Evolutionary conservation across 1,140 invertebrate species (phyloP).

Genomic region (Brachionus plicatilis): DNA sequence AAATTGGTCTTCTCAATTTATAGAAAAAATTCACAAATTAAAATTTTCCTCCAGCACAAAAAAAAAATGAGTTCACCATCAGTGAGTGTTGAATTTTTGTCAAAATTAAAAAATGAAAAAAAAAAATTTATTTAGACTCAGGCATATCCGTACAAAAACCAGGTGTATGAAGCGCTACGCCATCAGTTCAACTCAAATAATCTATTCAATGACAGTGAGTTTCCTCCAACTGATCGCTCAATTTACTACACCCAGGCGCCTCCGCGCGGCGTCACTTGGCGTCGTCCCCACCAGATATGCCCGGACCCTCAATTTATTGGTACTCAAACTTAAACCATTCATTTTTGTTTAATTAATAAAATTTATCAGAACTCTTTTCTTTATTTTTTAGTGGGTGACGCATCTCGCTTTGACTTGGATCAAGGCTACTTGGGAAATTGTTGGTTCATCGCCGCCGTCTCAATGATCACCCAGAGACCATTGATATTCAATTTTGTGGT

Average conservation of each 20-base stretch:
- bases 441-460: slow-evolving; percentile 65
- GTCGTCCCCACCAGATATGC: slow-evolving; percentile 18
- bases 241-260: slow-evolving; percentile 34
- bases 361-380: neutral
- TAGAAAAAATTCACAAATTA: neutral
- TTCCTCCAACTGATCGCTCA: slow-evolving; percentile 7
- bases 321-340: neutral
- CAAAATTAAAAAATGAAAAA: neutral
- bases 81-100: neutral
- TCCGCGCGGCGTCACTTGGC: neutral
- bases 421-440: slow-evolving; percentile 60
- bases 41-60: neutral
- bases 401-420: slow-evolving; percentile 37
- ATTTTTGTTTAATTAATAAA: no score
- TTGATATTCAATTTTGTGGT: slow-evolving; percentile 65
- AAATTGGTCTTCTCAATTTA: neutral
- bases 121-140: neutral
- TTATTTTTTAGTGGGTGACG: slow-evolving; percentile 17
- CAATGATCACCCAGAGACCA: slow-evolving; percentile 65
- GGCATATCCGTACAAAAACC: slow-evolving; percentile 39
- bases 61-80: neutral
- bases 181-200: slow-evolving; percentile 5
- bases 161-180: slow-evolving; percentile 23
- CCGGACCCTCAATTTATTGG: slow-evolving; percentile 2
- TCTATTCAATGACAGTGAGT: slow-evolving; percentile 37